Evolutionary conservation across 2,888 invertebrate species (phyloP).

Genomic region (Acleris emargana): DNA sequence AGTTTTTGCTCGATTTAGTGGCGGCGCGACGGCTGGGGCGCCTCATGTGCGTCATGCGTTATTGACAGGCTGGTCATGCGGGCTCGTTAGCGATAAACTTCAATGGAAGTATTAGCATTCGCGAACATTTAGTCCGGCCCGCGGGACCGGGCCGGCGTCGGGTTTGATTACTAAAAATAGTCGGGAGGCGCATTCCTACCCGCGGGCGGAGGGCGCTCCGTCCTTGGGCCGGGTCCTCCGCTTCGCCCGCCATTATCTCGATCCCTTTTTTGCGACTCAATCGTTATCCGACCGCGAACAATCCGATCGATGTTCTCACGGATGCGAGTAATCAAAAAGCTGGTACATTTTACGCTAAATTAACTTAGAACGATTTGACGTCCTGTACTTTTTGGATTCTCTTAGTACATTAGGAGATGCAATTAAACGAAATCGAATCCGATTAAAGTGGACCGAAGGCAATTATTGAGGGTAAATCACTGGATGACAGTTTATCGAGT

Average conservation of each 20-base stretch:
- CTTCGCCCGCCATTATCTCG: conserved; percentile 69
- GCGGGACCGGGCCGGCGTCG: conserved; percentile 61
- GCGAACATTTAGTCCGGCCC: conserved; percentile 56
- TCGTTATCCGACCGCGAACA: conserved; percentile 79
- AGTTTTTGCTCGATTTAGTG: too few species aligned
- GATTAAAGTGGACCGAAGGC: conserved; percentile 9
- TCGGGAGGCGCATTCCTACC: conserved; percentile 66
- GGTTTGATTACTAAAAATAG: conserved; percentile 80
- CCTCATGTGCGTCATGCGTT: conserved; percentile 12
- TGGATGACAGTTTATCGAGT: conserved; percentile 7
- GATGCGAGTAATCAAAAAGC: conserved; percentile 63
- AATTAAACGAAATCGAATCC: conserved; percentile 40
- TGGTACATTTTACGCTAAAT: conserved; percentile 50
- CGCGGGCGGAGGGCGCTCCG: conserved; percentile 54
- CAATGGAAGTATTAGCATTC: conserved; percentile 54
- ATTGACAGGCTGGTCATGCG: conserved; percentile 45
- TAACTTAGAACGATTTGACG: conserved; percentile 59
- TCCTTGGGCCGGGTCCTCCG: conserved; percentile 67
- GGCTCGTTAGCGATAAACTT: conserved; percentile 54
- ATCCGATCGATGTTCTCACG: conserved; percentile 75
- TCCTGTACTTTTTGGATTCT: conserved; percentile 51
- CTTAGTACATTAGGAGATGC: conserved; percentile 46
- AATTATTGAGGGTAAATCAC: conserved; percentile 17
- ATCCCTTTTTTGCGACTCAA: conserved; percentile 80
- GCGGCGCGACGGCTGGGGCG: conserved; percentile 14